Evolutionary conservation across 2,888 invertebrate genomes (phyloP).

Genomic region (Gastrophysa polygoni): DNA sequence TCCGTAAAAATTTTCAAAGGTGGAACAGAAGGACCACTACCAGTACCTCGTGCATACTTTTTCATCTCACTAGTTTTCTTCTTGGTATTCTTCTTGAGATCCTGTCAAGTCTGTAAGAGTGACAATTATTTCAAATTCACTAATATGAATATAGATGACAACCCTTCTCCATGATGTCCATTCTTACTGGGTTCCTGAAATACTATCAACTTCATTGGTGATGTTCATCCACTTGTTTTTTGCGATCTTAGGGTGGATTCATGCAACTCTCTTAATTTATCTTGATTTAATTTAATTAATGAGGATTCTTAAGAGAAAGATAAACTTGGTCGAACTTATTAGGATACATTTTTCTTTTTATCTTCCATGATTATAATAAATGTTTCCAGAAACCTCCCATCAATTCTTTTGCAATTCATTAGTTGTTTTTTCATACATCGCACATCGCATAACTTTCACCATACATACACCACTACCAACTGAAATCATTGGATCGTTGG

Average conservation of each 20-base stretch:
- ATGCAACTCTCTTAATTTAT: no score
- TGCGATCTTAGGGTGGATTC: no score
- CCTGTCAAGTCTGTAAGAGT: background rate
- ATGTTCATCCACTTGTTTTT: no score
- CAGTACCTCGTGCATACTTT: slow-evolving; percentile 6
- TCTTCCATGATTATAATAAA: background rate
- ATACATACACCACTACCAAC: background rate
- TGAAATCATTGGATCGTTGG: background rate
- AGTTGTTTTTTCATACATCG: no score
- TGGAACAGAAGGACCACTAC: slow-evolving; percentile 1
- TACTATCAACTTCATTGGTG: background rate
- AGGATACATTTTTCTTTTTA: background rate
- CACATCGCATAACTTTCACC: no score
- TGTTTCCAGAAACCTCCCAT: background rate
- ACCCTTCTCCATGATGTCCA: background rate
- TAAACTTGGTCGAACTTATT: background rate
- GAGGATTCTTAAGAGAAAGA: background rate
- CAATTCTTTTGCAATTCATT: no score
- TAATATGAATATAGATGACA: background rate
- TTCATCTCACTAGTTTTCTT: slow-evolving; percentile 4
- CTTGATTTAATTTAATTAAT: background rate
- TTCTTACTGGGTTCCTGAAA: background rate
- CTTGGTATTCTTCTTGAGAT: background rate
- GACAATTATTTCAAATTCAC: slow-evolving; percentile 4
- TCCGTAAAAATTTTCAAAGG: background rate